phyloP scores from a whole-genome alignment of 2,888 invertebrate genomes.

The Ophion ventricosus region DNA sequence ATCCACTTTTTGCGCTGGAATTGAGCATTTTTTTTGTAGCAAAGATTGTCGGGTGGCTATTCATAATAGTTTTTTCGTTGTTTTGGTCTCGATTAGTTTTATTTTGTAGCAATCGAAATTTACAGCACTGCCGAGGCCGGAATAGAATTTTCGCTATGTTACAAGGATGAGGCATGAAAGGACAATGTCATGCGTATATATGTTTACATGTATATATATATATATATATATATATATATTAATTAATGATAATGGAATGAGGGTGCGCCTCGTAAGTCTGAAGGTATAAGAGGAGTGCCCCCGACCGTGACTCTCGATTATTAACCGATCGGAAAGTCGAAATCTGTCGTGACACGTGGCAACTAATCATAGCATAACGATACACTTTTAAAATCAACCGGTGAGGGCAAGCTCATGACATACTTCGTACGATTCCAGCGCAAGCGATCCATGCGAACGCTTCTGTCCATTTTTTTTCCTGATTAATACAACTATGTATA shows the following conservation, averaged over 20 bases:
- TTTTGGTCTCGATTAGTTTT: too few relatives aligned
- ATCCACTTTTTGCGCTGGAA: too few relatives aligned
- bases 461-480: conserved; percentile 18
- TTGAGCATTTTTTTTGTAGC: too few relatives aligned
- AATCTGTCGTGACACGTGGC: conserved; percentile 78
- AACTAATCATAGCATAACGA: conserved; percentile 79
- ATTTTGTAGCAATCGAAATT: too few relatives aligned
- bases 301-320: conserved; percentile 60
- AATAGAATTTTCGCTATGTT: too few relatives aligned
- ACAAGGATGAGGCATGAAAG: too few relatives aligned
- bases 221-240: conserved; percentile 9
- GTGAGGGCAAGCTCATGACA: conserved; percentile 7
- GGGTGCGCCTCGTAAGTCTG: conserved; percentile 50
- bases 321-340: conserved; percentile 74
- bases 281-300: conserved; percentile 51
- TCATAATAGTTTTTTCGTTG: too few relatives aligned
- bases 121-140: too few relatives aligned
- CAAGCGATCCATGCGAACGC: neutral
- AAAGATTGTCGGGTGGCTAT: too few relatives aligned
- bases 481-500: conserved; percentile 37
- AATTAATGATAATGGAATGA: conserved; percentile 59
- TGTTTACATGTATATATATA: too few relatives aligned
- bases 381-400: conserved; percentile 54
- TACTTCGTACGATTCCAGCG: neutral
- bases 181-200: too few relatives aligned